Evolutionary conservation across 2,113 vertebrate genomes (phyloP), one percentile per base, ranked within the genome.

Genomic region (Rynchops niger): DNA sequence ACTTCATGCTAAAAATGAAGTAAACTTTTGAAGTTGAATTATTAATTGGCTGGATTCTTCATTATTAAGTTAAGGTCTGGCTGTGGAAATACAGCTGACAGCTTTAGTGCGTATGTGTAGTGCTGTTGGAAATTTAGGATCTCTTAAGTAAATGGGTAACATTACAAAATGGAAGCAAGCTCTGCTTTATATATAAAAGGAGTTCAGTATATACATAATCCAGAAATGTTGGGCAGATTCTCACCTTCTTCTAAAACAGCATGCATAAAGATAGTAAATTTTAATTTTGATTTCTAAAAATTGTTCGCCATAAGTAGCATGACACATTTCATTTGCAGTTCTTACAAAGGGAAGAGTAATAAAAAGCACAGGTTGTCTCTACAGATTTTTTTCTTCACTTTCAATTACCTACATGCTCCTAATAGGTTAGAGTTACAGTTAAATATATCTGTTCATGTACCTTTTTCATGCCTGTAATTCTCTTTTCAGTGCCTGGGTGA

Each of bases 401-500:
- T 76, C 30, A 83, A 2, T 72, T 81, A 23, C 16, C 14, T 2
- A 2, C 1, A 1, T 62, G 14, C 15, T 81, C 19, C 38, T 49
- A 67, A 52, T 29, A 67, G 10, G 36, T 47, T 38, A 19, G 32
- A 49, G 20, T 72, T 80, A 40, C 4, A 77, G 36, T 40, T 58
- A 78, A 42, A 47, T 84, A 11, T 43, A 23, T 55, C 43, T 82
- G 11, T 49, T 85, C 8, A 27, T 56, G 14, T 69, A 53, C 22
- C 14, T 65, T 84, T 61, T 82, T 85, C 18, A 58, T 50, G 34
- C 9, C 22, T 40, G 11, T 42, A 58, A 66, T 82, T 82, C 10
- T 90, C 27, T 47, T 94, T 90, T n/a, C 97, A 99, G 99, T 99
- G 99, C 97, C 98, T 99, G 65, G 99, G 99, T n/a, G 99, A 99